Evolutionary conservation across 2,888 invertebrate species (phyloP).

Genomic region (Temnothorax rugatulus): DNA sequence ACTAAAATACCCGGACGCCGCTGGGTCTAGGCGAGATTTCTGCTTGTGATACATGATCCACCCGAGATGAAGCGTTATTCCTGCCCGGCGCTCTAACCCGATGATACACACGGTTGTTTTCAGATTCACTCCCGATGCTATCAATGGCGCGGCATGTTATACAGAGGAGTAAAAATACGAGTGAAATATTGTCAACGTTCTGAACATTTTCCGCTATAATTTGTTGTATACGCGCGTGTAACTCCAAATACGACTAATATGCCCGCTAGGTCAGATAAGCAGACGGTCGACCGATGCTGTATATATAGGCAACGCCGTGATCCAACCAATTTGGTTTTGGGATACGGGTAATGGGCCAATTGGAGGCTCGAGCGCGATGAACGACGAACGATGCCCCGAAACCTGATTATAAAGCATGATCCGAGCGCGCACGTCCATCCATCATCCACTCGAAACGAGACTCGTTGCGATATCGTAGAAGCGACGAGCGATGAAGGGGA

Average conservation of each 20-base stretch:
- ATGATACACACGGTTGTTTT: constrained; percentile 13
- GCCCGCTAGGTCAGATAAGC: constrained; percentile 75
- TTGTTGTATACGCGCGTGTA: background rate
- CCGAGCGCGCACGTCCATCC: constrained; percentile 73
- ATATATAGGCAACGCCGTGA: constrained; percentile 65
- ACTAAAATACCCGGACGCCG: constrained; percentile 59
- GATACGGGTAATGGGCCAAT: constrained; percentile 83
- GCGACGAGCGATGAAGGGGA: constrained; percentile 21
- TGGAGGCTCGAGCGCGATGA: constrained; percentile 66
- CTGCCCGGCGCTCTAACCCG: constrained; percentile 4
- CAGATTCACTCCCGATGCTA: constrained; percentile 1
- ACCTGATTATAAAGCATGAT: constrained; percentile 82
- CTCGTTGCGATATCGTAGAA: constrained; percentile 64
- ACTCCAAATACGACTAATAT: background rate
- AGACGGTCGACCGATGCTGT: constrained; percentile 62
- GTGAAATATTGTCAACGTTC: background rate
- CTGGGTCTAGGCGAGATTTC: constrained; percentile 58
- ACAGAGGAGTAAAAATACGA: background rate
- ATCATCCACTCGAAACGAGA: constrained; percentile 76
- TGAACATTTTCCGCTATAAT: background rate
- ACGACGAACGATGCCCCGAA: constrained; percentile 75
- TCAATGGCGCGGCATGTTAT: background rate
- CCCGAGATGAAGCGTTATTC: constrained; percentile 12
- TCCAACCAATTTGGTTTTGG: constrained; percentile 82
- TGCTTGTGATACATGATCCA: constrained; percentile 45